Evolutionary conservation across 2,113 vertebrate genomes (phyloP), one percentile per base, ranked within the genome.

Genomic region (Athene noctua): DNA sequence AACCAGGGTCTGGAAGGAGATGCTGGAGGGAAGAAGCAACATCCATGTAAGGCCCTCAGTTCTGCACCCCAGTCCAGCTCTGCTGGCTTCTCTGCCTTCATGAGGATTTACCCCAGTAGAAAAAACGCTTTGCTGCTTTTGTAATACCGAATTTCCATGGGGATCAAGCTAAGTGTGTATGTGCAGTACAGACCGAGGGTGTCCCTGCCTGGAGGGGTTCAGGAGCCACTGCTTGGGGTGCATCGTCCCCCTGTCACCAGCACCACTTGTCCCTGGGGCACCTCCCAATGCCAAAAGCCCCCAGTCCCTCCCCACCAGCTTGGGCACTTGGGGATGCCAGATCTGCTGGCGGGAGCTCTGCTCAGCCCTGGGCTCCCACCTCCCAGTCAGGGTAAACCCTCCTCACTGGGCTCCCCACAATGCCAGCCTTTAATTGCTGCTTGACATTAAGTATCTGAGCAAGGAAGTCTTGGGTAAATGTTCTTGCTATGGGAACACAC

Each of bases 401-500:
- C 46, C 62, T 16, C 3, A 1, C 75, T 13, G 86, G 2, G 17
- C 66, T 46, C 30, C 68, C 75, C 66, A 30, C 75, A 63, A 42
- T 40, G 83, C 82, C 94, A 83, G 92, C 67, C 87, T 92, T 85
- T 89, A 95, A 94, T 94, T 95, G 87, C 92, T 38, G 87, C 89
- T 59, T 80, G 88, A 85, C 89, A 92, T 95, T 80, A 87, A 95
- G 93, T 72, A 93, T 94, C 75, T 9, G 92, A 96, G 89, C 88
- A 42, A 93, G 95, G 82, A 96, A 97, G 95, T 80, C 77, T 96
- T 40, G 95, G 96, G 93, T 66, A 92, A 96, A 96, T 80, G 95
- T 97, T 96, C 96, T 86, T 95, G 93, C 97, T 68, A 63, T 82
- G 96, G 97, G 97, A 97, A 97, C 97, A 97, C 83, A n/a, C 94